A percentile compares a stretch with the other conserved stretches of the same genome.
phyloP scores from a whole-genome alignment of 2,888 invertebrate genomes.

The Nomada hirtipes region DNA sequence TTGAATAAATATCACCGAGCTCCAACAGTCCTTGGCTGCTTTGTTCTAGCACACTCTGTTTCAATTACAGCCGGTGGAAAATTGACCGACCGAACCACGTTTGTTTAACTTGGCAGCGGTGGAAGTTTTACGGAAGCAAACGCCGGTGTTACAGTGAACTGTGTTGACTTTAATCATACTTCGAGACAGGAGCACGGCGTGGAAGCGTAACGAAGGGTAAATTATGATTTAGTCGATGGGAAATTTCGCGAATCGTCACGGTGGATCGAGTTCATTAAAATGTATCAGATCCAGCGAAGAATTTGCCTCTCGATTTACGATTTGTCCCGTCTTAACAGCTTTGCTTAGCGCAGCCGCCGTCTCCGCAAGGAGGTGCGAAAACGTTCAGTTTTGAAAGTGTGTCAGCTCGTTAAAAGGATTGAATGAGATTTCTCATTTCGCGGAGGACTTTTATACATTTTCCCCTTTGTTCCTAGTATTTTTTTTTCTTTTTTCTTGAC shows the following conservation, averaged over 20 bases:
- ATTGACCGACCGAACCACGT: neutral
- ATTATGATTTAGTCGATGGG: neutral
- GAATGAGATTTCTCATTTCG: slow-evolving; percentile 46
- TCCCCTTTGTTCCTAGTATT: neutral
- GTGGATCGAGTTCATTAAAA: neutral
- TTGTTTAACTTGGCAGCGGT: slow-evolving; percentile 2
- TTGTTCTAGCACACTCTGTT: neutral
- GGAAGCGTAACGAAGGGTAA: neutral
- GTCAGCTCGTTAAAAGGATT: slow-evolving; percentile 53
- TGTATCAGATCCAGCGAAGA: neutral
- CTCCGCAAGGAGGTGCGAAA: slow-evolving; percentile 9
- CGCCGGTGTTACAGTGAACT: neutral
- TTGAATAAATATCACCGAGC: neutral
- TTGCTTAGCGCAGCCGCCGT: neutral
- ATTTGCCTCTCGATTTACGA: neutral
- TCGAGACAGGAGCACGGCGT: neutral
- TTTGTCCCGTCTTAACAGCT: neutral
- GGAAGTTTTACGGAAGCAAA: slow-evolving; percentile 8
- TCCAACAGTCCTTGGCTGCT: neutral
- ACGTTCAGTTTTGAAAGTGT: slow-evolving; percentile 25
- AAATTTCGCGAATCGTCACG: neutral
- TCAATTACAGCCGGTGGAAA: neutral
- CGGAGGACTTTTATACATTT: slow-evolving; percentile 26
- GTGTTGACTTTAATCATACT: neutral
- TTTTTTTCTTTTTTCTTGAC: neutral